phyloP scores from a whole-genome alignment of 2,113 vertebrate species.

The Colossoma macropomum region DNA sequence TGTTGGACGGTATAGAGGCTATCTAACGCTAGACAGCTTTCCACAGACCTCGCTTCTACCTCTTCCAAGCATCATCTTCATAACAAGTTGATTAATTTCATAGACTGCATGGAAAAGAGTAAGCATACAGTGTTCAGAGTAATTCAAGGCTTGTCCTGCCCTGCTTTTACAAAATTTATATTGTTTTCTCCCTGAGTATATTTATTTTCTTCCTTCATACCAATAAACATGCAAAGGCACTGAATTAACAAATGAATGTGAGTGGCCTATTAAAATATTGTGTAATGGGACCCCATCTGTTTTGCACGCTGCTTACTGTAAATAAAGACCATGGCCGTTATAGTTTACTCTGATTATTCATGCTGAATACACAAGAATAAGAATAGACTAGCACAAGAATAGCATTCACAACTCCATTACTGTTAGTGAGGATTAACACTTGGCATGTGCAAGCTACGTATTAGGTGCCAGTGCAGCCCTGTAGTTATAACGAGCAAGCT shows the following conservation, averaged over 20 bases:
- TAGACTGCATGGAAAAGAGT: neutral
- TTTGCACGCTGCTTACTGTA: neutral
- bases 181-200: neutral
- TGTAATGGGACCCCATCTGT: neutral
- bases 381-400: neutral
- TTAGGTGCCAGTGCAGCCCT: neutral
- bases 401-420: neutral
- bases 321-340: neutral
- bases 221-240: neutral
- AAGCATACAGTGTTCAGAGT: neutral
- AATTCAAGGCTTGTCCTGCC: neutral
- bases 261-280: neutral
- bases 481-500: neutral
- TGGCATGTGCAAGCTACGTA: neutral
- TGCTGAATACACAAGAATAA: neutral
- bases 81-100: neutral
- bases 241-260: neutral
- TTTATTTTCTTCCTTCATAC: neutral
- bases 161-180: neutral
- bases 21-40: slow-evolving; percentile 14
- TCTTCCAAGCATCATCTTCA: neutral
- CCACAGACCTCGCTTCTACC: slow-evolving; percentile 20
- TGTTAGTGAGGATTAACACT: slow-evolving; percentile 3
- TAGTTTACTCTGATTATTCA: slow-evolving; percentile 5
- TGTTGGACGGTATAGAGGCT: slow-evolving; percentile 27